A percentile compares a stretch with the other conserved stretches of the same genome.
Conservation (phyloP, 2,888 invertebrate species). For the Tyria jacobaeae region DNA sequence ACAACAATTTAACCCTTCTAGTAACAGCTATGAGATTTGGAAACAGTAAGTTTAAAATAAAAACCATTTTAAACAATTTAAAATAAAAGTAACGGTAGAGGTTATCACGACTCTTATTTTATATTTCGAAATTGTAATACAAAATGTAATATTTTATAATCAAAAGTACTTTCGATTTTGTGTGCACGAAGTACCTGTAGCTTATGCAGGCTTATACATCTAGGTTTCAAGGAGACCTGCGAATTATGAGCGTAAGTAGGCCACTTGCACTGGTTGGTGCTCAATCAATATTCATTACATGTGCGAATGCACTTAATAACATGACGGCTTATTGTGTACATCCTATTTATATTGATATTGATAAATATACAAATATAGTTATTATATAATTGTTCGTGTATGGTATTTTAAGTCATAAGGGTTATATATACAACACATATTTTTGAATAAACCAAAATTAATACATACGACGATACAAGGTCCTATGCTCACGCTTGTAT, state of each 20-base stretch:
- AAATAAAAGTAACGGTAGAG: no score
- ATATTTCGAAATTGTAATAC: neutral
- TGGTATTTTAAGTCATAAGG: neutral
- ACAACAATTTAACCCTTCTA: no score
- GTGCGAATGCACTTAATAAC: neutral
- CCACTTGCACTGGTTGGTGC: constrained; percentile 1
- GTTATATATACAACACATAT: no score
- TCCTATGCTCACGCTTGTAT: no score
- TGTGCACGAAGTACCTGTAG: neutral
- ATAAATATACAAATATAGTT: neutral
- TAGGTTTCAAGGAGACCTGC: constrained; percentile 14
- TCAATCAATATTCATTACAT: constrained; percentile 1
- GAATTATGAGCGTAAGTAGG: constrained; percentile 8
- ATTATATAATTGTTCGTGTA: neutral
- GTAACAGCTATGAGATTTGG: no score
- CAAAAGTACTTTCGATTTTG: constrained; percentile 33
- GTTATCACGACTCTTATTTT: no score
- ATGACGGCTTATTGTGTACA: neutral
- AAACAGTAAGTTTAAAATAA: no score
- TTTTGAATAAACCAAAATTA: no score
- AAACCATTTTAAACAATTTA: no score
- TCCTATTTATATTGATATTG: constrained; percentile 7
- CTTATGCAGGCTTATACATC: neutral
- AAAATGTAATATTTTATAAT: constrained; percentile 1
- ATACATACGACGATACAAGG: no score